Evolutionary conservation across 1,140 invertebrate genomes (phyloP), one percentile per base, ranked within the genome.

Genomic region (Belonocnema kinseyi): DNA sequence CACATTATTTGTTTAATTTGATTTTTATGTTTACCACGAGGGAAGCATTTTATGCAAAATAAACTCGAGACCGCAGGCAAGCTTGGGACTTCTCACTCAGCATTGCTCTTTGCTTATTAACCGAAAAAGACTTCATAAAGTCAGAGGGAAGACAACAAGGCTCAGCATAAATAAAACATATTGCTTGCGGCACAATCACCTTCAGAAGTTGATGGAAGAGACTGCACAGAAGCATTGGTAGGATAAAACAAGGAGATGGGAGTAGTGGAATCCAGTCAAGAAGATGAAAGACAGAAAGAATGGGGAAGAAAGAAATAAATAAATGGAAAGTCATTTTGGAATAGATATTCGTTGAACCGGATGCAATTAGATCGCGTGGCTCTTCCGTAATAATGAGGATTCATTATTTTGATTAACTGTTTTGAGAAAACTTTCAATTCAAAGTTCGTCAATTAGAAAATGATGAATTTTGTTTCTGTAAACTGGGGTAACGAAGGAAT

Each of bases 361-460:
- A 80, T 76, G 84, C 88, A 89, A 89, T 89, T 88, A 87, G 87
- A 88, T 86, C 82, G 81, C 74, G 77, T 81, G 77, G 78, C 78
- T 80, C 78, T 77, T 80, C 76, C 81, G 71, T 82, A 84, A 81
- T 81, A 85, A 88, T 85, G 82, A 87, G 83, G 83, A 88, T 88
- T 89, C 88, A 87, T 88, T 87, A 88, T 86, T 86, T 85, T 87
- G 87, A 83, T 87, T 85, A 86, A 87, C 88, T 87, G 83, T 87
- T 87, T 87, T 80, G 82, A 82, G 83, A 81, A 87, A 84, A 82
- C 83, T 78, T 52, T 80, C 80, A 79, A 80, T 56, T 73, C n/a
- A 56, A 51, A 4, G 13, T 61, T 61, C 26, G 14, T 51, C 73
- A 46, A 19, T 71, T 51, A 40, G 12, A 13, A 70, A 75, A 56